Evolutionary conservation across 1,140 invertebrate genomes (phyloP), one percentile per base, ranked within the genome.

Genomic region (Drosophila nebulosa): DNA sequence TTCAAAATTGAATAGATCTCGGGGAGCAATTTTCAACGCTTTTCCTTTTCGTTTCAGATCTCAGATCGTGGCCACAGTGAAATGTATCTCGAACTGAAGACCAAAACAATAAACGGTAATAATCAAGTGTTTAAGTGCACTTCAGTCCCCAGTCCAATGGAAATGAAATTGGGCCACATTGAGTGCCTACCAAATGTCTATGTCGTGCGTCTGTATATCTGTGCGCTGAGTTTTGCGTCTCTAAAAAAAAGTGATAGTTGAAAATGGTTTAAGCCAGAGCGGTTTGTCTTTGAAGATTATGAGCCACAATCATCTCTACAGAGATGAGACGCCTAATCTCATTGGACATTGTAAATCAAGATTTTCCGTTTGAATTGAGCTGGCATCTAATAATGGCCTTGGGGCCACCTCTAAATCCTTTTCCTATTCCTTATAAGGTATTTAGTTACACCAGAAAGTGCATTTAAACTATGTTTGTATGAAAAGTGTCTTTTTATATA

Each of bases 1-100:
- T 74, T 71, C 74, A 78, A 78, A 75, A 16, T 39, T 60, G 59
- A 63, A 76, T 63, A 70, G 71, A 73, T 73, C 69, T 62, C 56
- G 66, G 78, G 64, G 67, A 79, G 65, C 83, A 88, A 86, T 88
- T 88, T 88, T 71, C 65, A 69, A 88, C 83, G 83, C 83, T 88
- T 88, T 88, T 88, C 83, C 83, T 84, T 86, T 79, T 85, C 74
- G 69, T 16, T 52, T 50, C 30, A 32, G 30, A 32, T 9, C 9
- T 32, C 9, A 24, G 24, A 24, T 32, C 9, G 36, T 36, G 50
- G 27, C 30, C 18, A 26, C 62, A 76, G 70, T 80, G 81, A 85
- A 86, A 80, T 86, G 69, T 64, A 64, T 70, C 39, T 46, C 39
- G 53, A 70, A 80, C 64, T 62, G 61, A 74, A 71, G 39, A 46